Percentiles rank a stretch among this genome's conserved stretches.
Conservation (phyloP, 2,888 invertebrate genomes). For the Orchestes rusci region DNA sequence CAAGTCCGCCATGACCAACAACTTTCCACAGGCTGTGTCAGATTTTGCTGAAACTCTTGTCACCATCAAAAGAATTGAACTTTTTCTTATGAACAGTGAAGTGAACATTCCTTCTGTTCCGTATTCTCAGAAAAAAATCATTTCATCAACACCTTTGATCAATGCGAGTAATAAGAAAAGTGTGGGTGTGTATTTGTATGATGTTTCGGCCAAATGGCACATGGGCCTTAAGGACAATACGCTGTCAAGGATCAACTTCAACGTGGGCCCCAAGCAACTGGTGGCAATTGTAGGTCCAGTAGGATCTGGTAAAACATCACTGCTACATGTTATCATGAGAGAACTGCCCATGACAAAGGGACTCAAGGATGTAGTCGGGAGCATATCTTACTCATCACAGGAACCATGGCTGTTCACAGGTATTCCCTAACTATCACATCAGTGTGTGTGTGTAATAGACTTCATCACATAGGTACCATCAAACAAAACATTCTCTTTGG, state of each 20-base stretch:
- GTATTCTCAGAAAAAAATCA: conserved; percentile 30
- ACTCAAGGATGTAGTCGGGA: conserved; percentile 53
- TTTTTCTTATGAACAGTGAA: conserved; percentile 44
- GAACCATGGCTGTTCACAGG: conserved; percentile 73
- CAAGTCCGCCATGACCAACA: conserved; percentile 58
- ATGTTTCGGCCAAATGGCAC: conserved; percentile 32
- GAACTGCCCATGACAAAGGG: conserved; percentile 61
- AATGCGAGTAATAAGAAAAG: conserved; percentile 21
- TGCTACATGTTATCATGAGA: conserved; percentile 62
- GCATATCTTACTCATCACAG: conserved; percentile 66
- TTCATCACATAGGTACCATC: no score
- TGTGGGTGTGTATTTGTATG: conserved; percentile 29
- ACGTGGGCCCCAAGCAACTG: conserved; percentile 28
- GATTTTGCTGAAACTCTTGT: conserved; percentile 57
- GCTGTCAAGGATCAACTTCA: conserved; percentile 30
- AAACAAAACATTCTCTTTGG: conserved; percentile 77
- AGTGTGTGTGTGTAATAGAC: no score
- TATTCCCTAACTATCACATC: no score
- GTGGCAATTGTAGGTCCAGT: conserved; percentile 57
- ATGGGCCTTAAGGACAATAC: conserved; percentile 26
- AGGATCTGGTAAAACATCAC: conserved; percentile 62
- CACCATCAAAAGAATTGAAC: conserved; percentile 57
- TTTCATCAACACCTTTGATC: conserved; percentile 33
- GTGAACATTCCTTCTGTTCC: conserved; percentile 26
- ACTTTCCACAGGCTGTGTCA: conserved; percentile 55